A percentile compares a stretch with the other conserved stretches of the same genome.
These are phyloP conservation scores for Entomobrya multifasciata DNA, from an alignment of 2,888 invertebrate species.

Conservation along the genomic window DNA sequence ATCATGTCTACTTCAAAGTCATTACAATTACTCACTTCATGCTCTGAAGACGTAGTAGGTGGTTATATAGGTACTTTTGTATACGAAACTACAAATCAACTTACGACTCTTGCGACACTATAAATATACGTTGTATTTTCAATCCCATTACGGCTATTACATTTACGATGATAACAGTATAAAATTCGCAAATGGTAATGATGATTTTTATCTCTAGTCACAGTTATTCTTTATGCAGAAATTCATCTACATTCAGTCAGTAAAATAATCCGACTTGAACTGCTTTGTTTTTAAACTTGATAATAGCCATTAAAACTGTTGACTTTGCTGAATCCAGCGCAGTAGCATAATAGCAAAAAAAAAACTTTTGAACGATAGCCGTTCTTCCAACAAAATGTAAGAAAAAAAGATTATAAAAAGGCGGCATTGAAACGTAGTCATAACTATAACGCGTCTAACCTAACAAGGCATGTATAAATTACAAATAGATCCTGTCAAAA, in stretches of 20 bases:
- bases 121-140: neutral
- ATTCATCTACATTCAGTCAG: too few species aligned
- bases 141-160: neutral
- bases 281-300: neutral
- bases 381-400: too few species aligned
- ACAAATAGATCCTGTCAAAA: neutral
- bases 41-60: neutral
- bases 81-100: neutral
- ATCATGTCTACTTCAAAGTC: neutral
- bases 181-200: neutral
- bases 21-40: slow-evolving; percentile 1
- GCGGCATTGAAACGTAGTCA: slow-evolving; percentile 9
- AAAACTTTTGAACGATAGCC: neutral
- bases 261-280: neutral
- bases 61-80: neutral
- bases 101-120: slow-evolving; percentile 12
- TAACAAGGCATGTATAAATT: neutral
- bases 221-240: neutral
- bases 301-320: neutral
- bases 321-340: neutral
- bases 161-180: neutral
- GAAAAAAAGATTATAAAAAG: neutral
- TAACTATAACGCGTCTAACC: neutral
- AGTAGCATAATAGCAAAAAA: neutral
- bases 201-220: neutral